Percentiles rank a stretch among this genome's conserved stretches.
Evolutionary conservation across 2,113 vertebrate genomes (phyloP).

Genomic region (Hylia prasina): DNA sequence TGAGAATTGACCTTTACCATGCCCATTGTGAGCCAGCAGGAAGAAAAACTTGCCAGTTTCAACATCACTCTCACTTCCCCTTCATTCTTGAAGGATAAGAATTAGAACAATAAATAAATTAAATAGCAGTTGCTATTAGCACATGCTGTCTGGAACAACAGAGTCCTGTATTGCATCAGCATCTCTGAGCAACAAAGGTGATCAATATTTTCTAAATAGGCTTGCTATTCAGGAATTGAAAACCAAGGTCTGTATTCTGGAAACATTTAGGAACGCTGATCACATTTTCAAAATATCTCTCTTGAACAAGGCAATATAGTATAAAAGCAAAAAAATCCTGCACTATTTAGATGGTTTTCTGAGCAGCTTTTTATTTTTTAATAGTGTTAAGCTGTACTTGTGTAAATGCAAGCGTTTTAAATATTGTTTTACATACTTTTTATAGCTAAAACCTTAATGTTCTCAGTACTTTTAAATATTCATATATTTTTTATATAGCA

Average conservation of each 20-base stretch:
- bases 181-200: constrained; percentile 1
- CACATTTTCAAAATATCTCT: not conserved
- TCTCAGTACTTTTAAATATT: not conserved
- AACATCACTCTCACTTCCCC: constrained; percentile 37
- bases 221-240: constrained; percentile 4
- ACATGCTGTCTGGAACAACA: constrained; percentile 4
- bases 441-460: not conserved
- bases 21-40: constrained; percentile 8
- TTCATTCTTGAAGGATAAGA: constrained; percentile 33
- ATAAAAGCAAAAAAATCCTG: not conserved
- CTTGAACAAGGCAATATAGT: not conserved
- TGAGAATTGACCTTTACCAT: constrained; percentile 33
- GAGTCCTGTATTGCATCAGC: not conserved
- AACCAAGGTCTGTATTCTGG: not conserved
- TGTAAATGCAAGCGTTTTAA: not conserved
- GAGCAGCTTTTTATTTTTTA: not conserved
- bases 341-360: not conserved
- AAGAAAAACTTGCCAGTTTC: constrained; percentile 51
- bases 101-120: constrained; percentile 52
- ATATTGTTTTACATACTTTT: not conserved
- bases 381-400: not conserved
- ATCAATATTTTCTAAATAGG: constrained; percentile 36
- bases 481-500: not conserved
- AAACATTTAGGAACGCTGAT: not conserved
- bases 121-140: not conserved